phyloP scores from a whole-genome alignment of 2,888 invertebrate genomes.

The Cryptocephalus primarius region DNA sequence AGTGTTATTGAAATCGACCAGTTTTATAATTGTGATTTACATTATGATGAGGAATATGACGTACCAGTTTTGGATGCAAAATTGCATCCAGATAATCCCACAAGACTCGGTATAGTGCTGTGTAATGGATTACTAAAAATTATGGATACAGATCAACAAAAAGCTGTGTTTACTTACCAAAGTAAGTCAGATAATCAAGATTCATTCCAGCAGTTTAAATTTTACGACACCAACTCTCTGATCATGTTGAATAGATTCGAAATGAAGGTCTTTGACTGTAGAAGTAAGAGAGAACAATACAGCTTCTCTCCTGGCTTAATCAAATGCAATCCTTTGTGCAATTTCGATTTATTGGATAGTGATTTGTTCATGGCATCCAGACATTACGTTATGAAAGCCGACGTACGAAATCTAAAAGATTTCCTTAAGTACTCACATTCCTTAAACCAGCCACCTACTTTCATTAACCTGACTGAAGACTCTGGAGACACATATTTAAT shows the following conservation, averaged over 20 bases:
- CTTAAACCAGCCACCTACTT: slow-evolving; percentile 15
- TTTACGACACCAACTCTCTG: slow-evolving; percentile 11
- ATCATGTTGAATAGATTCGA: slow-evolving; percentile 13
- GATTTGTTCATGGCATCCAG: slow-evolving; percentile 11
- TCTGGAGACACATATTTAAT: slow-evolving; percentile 13
- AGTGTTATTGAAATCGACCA: slow-evolving; percentile 7
- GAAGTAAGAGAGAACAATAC: slow-evolving; percentile 6
- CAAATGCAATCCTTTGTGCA: slow-evolving; percentile 17
- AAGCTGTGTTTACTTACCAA: background rate
- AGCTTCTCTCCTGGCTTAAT: slow-evolving; percentile 15
- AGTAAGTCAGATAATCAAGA: slow-evolving; percentile 5
- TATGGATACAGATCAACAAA: slow-evolving; percentile 10
- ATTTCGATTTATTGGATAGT: slow-evolving; percentile 11
- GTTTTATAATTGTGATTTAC: slow-evolving; percentile 1
- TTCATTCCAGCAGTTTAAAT: slow-evolving; percentile 14
- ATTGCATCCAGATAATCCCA: slow-evolving; percentile 7
- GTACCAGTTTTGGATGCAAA: slow-evolving; percentile 15
- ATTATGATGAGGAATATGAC: slow-evolving; percentile 3
- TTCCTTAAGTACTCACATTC: slow-evolving; percentile 14
- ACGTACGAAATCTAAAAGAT: slow-evolving; percentile 12
- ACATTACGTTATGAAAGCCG: slow-evolving; percentile 19
- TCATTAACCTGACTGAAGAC: slow-evolving; percentile 14
- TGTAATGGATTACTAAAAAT: slow-evolving; percentile 10
- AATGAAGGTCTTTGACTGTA: slow-evolving; percentile 13
- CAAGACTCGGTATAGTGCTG: slow-evolving; percentile 10